These are phyloP conservation scores for Oncopodura yosiiana DNA, from an alignment of 1,140 invertebrate species.

Conservation along the genomic window DNA sequence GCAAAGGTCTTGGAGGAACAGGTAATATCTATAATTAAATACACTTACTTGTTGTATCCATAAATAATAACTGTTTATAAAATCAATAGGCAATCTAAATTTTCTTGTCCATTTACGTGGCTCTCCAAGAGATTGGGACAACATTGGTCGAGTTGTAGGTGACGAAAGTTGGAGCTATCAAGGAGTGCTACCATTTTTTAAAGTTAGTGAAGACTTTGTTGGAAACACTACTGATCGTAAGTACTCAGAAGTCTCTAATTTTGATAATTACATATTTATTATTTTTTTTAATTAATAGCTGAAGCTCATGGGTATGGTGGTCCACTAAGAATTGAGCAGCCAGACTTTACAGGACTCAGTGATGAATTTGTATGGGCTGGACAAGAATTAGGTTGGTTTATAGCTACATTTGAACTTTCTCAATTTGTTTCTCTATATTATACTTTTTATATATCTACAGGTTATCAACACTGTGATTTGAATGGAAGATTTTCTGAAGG, in stretches of 20 bases:
- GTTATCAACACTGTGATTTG: constrained; percentile 75
- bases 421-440: no score
- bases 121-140: constrained; percentile 10
- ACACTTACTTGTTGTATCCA: no score
- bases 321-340: constrained; percentile 9
- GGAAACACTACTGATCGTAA: constrained; percentile 20
- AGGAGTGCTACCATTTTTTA: constrained; percentile 64
- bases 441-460: no score
- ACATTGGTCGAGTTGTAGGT: constrained; percentile 11
- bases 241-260: not conserved
- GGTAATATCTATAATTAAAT: no score
- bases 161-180: constrained; percentile 20
- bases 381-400: constrained; percentile 61
- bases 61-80: not conserved
- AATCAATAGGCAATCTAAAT: not conserved
- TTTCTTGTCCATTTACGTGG: constrained; percentile 16
- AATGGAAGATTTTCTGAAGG: constrained; percentile 49
- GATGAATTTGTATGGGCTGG: constrained; percentile 62
- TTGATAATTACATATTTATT: not conserved
- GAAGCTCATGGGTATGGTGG: constrained; percentile 15
- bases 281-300: not conserved
- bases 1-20: no score
- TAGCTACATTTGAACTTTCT: no score
- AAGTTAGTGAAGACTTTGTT: constrained; percentile 56
- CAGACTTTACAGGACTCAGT: constrained; percentile 5